phyloP scores from a whole-genome alignment of 2,113 vertebrate species.

The Sitta europaea region DNA sequence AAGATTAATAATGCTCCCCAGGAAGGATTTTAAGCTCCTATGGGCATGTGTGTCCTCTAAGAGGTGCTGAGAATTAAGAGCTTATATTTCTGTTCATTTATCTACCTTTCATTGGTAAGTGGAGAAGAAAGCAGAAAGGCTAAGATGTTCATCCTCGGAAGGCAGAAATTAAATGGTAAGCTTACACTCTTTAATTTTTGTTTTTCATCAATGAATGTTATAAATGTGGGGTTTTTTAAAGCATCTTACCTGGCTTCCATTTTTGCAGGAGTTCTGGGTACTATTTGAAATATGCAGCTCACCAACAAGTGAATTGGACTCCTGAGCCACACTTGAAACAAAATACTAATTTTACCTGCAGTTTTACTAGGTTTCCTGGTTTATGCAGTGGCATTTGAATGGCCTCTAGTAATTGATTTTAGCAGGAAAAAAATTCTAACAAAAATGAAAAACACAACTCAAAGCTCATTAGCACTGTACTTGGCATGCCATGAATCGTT shows the following conservation, averaged over 20 bases:
- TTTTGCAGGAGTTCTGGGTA: background rate
- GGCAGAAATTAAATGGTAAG: background rate
- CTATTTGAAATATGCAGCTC: background rate
- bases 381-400: conserved; percentile 40
- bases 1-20: background rate
- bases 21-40: conserved; percentile 9
- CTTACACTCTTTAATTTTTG: background rate
- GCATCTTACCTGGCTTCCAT: background rate
- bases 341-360: conserved; percentile 52
- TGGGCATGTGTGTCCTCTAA: background rate
- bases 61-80: conserved; percentile 9
- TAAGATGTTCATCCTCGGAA: background rate
- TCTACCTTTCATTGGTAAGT: background rate
- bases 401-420: conserved; percentile 42
- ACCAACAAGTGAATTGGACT: conserved; percentile 3
- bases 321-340: conserved; percentile 13
- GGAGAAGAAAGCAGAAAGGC: background rate
- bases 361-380: conserved; percentile 58
- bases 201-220: background rate
- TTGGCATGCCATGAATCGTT: conserved; percentile 36
- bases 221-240: background rate
- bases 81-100: conserved; percentile 24
- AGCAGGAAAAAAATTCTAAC: background rate
- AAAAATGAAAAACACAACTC: conserved; percentile 44
- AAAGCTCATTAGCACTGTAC: conserved; percentile 45